Base-by-base conservation (phyloP, 1,140 invertebrate genomes). In the Bombus affinis region DNA sequence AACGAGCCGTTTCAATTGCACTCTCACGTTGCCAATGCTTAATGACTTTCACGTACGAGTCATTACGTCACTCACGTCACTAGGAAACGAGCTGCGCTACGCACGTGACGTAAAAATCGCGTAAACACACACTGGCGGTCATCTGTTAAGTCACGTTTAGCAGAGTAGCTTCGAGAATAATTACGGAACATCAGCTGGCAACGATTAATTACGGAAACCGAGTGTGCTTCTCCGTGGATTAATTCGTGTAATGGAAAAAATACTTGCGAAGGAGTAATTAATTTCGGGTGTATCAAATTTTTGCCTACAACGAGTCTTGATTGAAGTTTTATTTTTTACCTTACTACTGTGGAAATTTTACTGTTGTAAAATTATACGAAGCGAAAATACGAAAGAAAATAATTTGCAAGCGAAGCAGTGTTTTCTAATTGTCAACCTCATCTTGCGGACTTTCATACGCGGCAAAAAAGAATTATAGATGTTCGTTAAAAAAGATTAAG, bases 1-100 rank as follows among this genome's bases (percentile, higher is more conserved):
- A 91, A 90, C 76, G 78, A 91, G 74, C 79, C 89, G 75, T 87
- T 92, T 89, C 86, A 88, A 89, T 91, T 72, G 71, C 72, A 59
- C 83, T 84, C 84, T 90, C 79, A 82, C 79, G 75, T 85, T 75
- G 79, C 81, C 75, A 44, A 72, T 68, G 70, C 83, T 83, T 91
- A 88, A 88, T 87, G 84, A 87, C 87, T 89, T 88, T 91, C 85
- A 81, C 81, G 81, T 88, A 86, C 81, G 78, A 71, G 72, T 76
- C 65, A 39, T 92, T 92, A 89, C 90, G 88, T 88, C 90, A 92
- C 79, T 86, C 42, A 70, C 86, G 71, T 72, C 86, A 47, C 81
- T 70, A 77, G 73, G 65, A 70, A 83, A 77, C 73, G 8, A 57
- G 47, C 47, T 22, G 18, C 47, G 39, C n/a, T 59, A 59, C 75